Base-by-base conservation (phyloP, 2,797 vertebrate species). In the Clarias pachynema region DNA sequence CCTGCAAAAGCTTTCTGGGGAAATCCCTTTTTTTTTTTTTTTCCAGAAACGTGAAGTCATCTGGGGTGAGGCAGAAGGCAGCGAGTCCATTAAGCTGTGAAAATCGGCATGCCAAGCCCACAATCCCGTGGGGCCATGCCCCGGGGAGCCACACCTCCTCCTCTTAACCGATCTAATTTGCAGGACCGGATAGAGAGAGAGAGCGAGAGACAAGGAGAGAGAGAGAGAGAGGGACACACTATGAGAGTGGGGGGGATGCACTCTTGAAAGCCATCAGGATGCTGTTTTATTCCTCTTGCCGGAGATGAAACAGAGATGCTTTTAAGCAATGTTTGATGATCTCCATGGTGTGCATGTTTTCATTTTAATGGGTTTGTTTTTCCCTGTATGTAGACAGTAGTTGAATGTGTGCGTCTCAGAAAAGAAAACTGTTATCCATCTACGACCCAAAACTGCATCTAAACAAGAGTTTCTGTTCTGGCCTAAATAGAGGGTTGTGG, bases 121-220 rank as follows among this genome's bases (percentile, higher is more conserved):
- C 88, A 86, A 84, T 89, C 88, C 87, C 86, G 53, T 44, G 75
- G 69, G 86, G 87, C 88, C 44, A 57, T 82, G 84, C 84, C 80
- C 86, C 73, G 65, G 88, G 87, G 89, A 90, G 80, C 88, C 88
- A 89, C 87, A 82, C 83, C 89, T 78, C 68, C 66, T 87, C 26
- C 56, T 44, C 66, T 84, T 84, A 91, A 90, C 92, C 89, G 90
- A 93, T 87, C 91, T 83, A 85, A 92, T 92, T 89, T 88, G 88
- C 89, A 92, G 90, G 91, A 88, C 89, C 88, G 87, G 81, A 84
- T 79, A 84, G 86, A 83, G 78, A 74, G 66, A 14, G 34, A 44
- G 78, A 74, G 66, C 4, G 34, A 44, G 63, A 8, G 20, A 24
- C 9, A 0, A 24, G 59, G 20, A 20, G 20, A 16, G 15, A 6